Base-by-base conservation (phyloP, 2,113 vertebrate genomes). In the Serinus canaria region DNA sequence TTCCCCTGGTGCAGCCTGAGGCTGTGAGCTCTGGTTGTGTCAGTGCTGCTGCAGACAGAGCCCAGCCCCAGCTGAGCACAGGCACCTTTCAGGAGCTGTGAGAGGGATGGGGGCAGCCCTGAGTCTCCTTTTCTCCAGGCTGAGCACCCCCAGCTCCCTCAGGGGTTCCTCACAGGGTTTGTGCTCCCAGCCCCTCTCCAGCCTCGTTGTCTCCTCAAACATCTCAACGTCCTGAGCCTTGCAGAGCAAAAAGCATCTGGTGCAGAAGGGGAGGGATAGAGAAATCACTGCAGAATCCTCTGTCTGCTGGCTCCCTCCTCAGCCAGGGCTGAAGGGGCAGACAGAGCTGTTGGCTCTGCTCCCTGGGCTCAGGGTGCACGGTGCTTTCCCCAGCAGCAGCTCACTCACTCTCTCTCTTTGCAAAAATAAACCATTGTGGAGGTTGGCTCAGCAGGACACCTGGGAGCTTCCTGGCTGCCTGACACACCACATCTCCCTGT, bases 321-420 rank as follows among this genome's bases (percentile, higher is more conserved):
- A 24, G 56, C 27, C 47, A 21, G 53, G 13, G 11, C 22, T 22
- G 15, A 22, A 9, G 1, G 28, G n/a, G 15, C n/a, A 44, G 31
- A 3, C 5, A 17, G 31, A 73, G 43, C 14, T 9, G 21, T 2
- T 73, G 35, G 4, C 35, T 39, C 60, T 87, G 41, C 55, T 69
- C 14, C n/a, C 50, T 13, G 75, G 81, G 50, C 55, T 25, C 33
- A 3, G 37, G 0, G 0, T 6, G 22, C 9, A 3, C 18, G 0
- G n/a, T 4, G 85, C 73, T 89, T 35, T 52, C 39, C 59, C 33
- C 21, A 2, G 3, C 63, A 21, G 4, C 28, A 17, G 52, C 47
- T 72, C 35, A 2, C 19, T 30, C 47, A 2, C 19, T 30, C 47
- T 10, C 19, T 30, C 44, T 15, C 13, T 6, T 53, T 53, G 37